Conservation (phyloP, 2,888 invertebrate genomes). For the Prosopocoilus inquinatus region DNA sequence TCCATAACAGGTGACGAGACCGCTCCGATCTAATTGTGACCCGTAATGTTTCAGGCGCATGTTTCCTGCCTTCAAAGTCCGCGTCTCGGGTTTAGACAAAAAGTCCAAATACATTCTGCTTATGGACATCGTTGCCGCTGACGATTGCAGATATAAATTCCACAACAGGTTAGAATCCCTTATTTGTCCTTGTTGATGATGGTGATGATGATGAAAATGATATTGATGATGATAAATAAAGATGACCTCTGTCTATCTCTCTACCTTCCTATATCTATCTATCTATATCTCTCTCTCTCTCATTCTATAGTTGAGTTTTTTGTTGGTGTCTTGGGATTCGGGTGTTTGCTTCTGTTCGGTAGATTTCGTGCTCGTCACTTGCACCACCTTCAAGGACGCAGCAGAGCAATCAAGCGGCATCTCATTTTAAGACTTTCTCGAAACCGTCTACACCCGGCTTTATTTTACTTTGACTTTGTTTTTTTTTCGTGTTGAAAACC, state of each 20-base stretch:
- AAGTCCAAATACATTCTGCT: constrained; percentile 96
- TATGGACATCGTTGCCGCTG: constrained; percentile 96
- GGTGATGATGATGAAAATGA: neutral
- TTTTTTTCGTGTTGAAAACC: neutral
- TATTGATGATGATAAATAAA: constrained; percentile 1
- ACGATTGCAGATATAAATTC: constrained; percentile 94
- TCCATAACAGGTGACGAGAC: constrained; percentile 81
- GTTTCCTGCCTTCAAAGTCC: constrained; percentile 97
- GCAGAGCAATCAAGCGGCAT: neutral
- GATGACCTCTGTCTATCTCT: neutral
- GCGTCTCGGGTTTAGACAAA: constrained; percentile 94
- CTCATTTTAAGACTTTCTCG: neutral
- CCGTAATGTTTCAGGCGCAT: constrained; percentile 75
- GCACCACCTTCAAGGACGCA: neutral
- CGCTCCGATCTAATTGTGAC: constrained; percentile 1
- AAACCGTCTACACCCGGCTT: neutral
- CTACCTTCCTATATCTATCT: constrained; percentile 2
- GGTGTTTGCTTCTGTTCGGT: constrained; percentile 33
- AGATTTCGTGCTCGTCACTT: constrained; percentile 11
- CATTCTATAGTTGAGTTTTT: constrained; percentile 10
- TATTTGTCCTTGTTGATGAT: constrained; percentile 19
- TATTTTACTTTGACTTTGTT: neutral
- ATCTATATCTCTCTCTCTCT: neutral
- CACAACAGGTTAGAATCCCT: constrained; percentile 75
- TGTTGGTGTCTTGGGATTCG: constrained; percentile 31